Base-by-base conservation (phyloP, 2,888 invertebrate genomes). In the Drosophila greeni region DNA sequence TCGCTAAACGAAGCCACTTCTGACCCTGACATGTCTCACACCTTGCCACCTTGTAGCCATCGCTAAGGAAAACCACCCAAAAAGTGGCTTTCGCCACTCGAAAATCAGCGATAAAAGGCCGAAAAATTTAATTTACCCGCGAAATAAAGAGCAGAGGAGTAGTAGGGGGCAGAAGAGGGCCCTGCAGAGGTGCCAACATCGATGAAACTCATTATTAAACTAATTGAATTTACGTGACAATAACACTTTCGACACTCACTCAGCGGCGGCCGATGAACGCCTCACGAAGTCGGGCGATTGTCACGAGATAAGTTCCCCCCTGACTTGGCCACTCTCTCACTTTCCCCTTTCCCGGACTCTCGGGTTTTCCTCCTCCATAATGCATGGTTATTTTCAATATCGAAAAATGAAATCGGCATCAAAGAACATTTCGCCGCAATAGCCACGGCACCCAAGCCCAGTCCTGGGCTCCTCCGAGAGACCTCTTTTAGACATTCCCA, bases 371-470 rank as follows among this genome's bases (percentile, higher is more conserved):
- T 20, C 75, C 65, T 64, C 47, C 53, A 24, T 84, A 83, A 84
- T 85, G 79, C 84, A 80, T 72, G 85, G 85, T 84, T 85, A 82
- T 85, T 85, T 85, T 73, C 79, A 85, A 85, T 85, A 85, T 85
- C 84, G 72, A 79, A 79, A 85, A 83, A 82, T 83, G 84, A 85
- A 85, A 85, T 82, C 83, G 75, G 80, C 83, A 76, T 82, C 84
- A 81, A 79, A 85, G 85, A 73, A 77, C 71, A 69, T 79, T 77
- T 71, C 72, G 83, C 80, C 83, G 82, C 74, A 59, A 48, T 26
- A 36, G 49, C 48, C 47, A 18, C 20, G 47, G 39, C 60, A n/a
- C 33, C 56, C 45, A 24, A 43, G 42, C 7, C 23, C 18, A 37
- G 12, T 12, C 6, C 23, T 23, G 42, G 14, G 55, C 47, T 45